These are phyloP conservation scores for Anthopleura xanthogrammica DNA, from an alignment of 92 coral and sea anemone species.

Conservation along the genomic window DNA sequence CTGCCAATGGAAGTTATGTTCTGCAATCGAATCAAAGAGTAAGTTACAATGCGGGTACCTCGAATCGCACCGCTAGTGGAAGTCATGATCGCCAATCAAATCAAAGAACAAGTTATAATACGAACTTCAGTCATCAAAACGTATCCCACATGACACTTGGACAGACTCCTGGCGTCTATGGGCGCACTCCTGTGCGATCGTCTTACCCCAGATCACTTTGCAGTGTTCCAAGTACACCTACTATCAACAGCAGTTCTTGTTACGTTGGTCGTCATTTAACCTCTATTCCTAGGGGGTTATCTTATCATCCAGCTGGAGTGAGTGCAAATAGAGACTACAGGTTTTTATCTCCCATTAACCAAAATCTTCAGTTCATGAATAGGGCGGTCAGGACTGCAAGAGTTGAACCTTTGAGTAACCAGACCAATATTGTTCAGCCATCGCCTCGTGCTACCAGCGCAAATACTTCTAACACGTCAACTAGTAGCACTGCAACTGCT, in stretches of 20 bases:
- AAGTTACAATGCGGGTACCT: neutral
- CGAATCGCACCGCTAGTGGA: neutral
- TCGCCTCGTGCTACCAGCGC: neutral
- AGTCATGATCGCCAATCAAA: neutral
- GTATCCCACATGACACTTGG: neutral
- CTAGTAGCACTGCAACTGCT: neutral
- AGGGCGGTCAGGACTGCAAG: neutral
- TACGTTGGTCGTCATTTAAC: neutral
- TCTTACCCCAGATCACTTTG: neutral
- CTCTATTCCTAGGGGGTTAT: neutral
- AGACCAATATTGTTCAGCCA: neutral
- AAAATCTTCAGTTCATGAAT: neutral
- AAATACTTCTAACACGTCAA: neutral
- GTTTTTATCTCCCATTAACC: neutral
- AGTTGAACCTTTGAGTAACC: neutral
- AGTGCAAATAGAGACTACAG: neutral
- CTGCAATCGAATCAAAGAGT: neutral
- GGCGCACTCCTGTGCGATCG: neutral
- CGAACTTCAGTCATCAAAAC: neutral
- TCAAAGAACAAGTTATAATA: neutral
- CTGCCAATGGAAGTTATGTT: neutral
- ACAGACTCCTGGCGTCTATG: neutral
- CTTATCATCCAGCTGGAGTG: neutral
- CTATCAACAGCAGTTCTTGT: neutral
- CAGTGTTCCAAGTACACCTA: neutral